Evolutionary conservation across 1,140 invertebrate genomes (phyloP), one percentile per base, ranked within the genome.

Genomic region (Drosophila malerkotliana): DNA sequence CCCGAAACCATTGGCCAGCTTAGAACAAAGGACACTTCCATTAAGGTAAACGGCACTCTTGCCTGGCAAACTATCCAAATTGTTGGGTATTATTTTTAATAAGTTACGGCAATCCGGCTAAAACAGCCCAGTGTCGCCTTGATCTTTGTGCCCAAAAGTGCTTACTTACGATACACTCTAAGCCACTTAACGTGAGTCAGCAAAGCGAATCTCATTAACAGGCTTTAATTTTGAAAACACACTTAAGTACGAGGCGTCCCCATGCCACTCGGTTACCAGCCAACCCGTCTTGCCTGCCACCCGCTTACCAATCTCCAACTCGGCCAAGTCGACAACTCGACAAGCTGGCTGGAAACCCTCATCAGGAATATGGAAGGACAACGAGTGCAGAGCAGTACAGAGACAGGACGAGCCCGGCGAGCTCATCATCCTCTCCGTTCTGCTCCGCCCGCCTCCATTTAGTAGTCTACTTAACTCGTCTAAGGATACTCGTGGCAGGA

Each of bases 391-490:
- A 14, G 41, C 5, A 15, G 54, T 62, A 14, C 24, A 14, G 26
- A 14, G 47, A 7, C 4, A 26, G 37, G 9, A 44, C 57, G 41
- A 57, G 18, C 51, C 15, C 15, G 48, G 41, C 77, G 60, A 82
- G 78, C 78, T 72, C 78, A 73, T 69, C 56, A 79, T 51, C 58
- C 47, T 59, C 49, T 44, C n/a, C 55, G 74, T 41, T 41, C 12
- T 44, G 66, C 55, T 61, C 37, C 53, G 28, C 56, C 55, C 66
- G 66, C 63, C 78, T 62, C 87, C 82, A 85, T 85, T 85, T 85
- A 85, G 82, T 87, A 87, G 83, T 87, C 83, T 88, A 88, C 83
- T 87, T 88, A 87, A 88, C 83, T 87, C 79, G 83, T 88, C 79
- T 88, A 60, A 88, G 79, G 71, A 87, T 82, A 64, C 71, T 87